Evolutionary conservation across 2,888 invertebrate genomes (phyloP).

Genomic region (Chymomyza caudatula): DNA sequence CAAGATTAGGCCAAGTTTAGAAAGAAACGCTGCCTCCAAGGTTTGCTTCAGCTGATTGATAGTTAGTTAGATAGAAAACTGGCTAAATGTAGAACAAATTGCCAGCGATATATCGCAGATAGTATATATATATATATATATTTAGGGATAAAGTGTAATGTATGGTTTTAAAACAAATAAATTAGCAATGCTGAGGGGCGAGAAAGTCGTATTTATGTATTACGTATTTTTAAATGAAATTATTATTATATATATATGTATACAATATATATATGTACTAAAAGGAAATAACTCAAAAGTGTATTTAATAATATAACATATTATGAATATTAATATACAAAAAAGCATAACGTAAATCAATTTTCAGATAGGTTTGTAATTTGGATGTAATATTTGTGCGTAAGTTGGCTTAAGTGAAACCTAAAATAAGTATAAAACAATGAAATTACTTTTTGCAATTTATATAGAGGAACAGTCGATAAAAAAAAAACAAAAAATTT

Average conservation of each 20-base stretch:
- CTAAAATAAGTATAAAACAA: constrained; percentile 28
- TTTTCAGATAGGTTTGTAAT: constrained; percentile 58
- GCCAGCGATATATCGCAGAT: constrained; percentile 25
- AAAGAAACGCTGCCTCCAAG: constrained; percentile 9
- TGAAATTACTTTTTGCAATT: constrained; percentile 55
- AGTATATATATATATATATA: constrained; percentile 17
- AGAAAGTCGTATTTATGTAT: constrained; percentile 59
- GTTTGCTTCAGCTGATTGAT: neutral
- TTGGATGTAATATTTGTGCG: constrained; percentile 58
- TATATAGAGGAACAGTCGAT: constrained; percentile 37
- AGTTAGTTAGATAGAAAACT: neutral
- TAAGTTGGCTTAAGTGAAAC: constrained; percentile 47
- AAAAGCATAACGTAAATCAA: constrained; percentile 41
- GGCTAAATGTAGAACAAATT: constrained; percentile 17
- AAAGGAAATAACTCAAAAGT: neutral
- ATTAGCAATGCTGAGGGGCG: constrained; percentile 15
- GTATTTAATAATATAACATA: neutral
- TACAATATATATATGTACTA: constrained; percentile 20
- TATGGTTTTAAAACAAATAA: constrained; percentile 45
- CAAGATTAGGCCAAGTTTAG: neutral
- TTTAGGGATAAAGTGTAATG: constrained; percentile 59
- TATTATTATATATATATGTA: constrained; percentile 46
- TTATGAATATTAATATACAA: constrained; percentile 2
- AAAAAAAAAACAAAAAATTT: neutral
- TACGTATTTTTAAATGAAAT: constrained; percentile 66